Percentiles rank a stretch among this genome's conserved stretches.
Evolutionary conservation across 2,888 invertebrate genomes (phyloP).

Genomic region (Blomia tropicalis): DNA sequence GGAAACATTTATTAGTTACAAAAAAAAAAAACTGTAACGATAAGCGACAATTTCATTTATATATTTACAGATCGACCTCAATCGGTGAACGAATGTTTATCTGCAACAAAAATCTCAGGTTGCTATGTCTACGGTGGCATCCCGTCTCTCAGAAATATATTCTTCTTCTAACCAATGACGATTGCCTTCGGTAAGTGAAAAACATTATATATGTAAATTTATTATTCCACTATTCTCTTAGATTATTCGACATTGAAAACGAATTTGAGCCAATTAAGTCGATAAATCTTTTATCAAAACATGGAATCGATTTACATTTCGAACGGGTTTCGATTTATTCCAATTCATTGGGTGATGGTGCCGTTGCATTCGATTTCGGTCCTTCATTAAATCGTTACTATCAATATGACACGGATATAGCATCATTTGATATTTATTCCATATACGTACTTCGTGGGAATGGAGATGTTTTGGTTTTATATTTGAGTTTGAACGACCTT

Average conservation of each 20-base stretch:
- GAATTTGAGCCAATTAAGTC: conserved; percentile 8
- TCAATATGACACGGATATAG: not conserved
- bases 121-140: conserved; percentile 60
- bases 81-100: conserved; percentile 57
- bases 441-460: conserved; percentile 64
- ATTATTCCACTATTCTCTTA: not conserved
- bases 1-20: too few species aligned
- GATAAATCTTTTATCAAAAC: not conserved
- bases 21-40: too few species aligned
- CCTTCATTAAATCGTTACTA: conserved; percentile 37
- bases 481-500: conserved; percentile 32
- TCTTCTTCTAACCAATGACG: conserved; percentile 64
- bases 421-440: conserved; percentile 36
- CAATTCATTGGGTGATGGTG: conserved; percentile 55
- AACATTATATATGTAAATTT: not conserved
- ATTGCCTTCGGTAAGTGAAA: conserved; percentile 53
- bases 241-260: conserved; percentile 5
- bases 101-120: conserved; percentile 39
- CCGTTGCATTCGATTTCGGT: conserved; percentile 70
- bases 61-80: conserved; percentile 46
- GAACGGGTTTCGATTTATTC: conserved; percentile 11
- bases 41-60: not conserved
- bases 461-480: conserved; percentile 53
- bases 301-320: not conserved
- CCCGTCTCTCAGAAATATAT: conserved; percentile 61